Conservation (phyloP, 2,113 vertebrate species). For the Salvelinus sp. region DNA sequence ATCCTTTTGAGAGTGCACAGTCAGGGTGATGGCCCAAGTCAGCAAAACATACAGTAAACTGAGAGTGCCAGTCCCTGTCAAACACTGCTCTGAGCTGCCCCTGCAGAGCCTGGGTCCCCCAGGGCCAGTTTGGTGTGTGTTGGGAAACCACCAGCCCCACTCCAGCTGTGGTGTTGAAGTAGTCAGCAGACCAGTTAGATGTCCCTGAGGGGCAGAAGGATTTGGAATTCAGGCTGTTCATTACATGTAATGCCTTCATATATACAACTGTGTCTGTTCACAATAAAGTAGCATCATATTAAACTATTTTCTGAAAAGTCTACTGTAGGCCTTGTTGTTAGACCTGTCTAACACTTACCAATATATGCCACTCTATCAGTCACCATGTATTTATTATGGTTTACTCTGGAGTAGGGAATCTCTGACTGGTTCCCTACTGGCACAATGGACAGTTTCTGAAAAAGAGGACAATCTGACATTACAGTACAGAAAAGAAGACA, state of each 20-base stretch:
- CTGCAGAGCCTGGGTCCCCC: slow-evolving; percentile 58
- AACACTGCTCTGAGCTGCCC: slow-evolving; percentile 78
- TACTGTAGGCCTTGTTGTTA: not conserved
- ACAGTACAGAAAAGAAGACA: not conserved
- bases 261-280: not conserved
- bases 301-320: not conserved
- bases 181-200: slow-evolving; percentile 91
- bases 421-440: slow-evolving; percentile 82
- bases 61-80: slow-evolving; percentile 84
- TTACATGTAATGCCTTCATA: not conserved
- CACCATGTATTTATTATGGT: slow-evolving; percentile 91
- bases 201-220: slow-evolving; percentile 72
- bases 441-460: slow-evolving; percentile 86
- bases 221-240: not conserved
- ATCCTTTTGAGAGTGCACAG: slow-evolving; percentile 65
- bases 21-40: slow-evolving; percentile 71
- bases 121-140: slow-evolving; percentile 34
- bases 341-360: slow-evolving; percentile 72
- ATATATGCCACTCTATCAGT: slow-evolving; percentile 85
- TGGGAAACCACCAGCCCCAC: slow-evolving; percentile 84
- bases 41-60: slow-evolving; percentile 73
- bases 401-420: slow-evolving; percentile 82
- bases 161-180: slow-evolving; percentile 83
- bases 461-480: not conserved
- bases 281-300: not conserved